These are phyloP conservation scores for Zaprionus ornatus DNA, from an alignment of 1,140 invertebrate species.

Conservation along the genomic window DNA sequence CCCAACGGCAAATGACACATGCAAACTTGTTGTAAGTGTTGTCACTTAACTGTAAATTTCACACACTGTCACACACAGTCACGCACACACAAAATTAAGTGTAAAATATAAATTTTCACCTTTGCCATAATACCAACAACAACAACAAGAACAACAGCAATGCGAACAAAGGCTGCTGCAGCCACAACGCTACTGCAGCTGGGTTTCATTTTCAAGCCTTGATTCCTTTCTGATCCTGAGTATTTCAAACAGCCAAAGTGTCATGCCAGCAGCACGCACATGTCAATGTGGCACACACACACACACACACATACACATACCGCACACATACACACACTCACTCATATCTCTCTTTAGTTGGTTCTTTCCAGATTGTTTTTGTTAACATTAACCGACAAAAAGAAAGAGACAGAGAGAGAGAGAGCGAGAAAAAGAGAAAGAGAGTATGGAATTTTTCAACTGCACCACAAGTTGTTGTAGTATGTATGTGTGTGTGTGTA, in stretches of 20 bases:
- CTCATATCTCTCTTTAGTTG: slow-evolving; percentile 11
- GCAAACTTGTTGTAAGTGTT: slow-evolving; percentile 13
- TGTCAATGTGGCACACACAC: slow-evolving; percentile 21
- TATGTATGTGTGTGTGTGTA: slow-evolving; percentile 20
- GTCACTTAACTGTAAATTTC: slow-evolving; percentile 33
- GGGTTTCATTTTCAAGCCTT: slow-evolving; percentile 25
- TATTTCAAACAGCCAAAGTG: slow-evolving; percentile 47
- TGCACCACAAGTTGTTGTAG: slow-evolving; percentile 16
- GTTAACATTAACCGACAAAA: slow-evolving; percentile 30
- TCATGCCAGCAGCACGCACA: slow-evolving; percentile 42
- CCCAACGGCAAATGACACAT: not conserved
- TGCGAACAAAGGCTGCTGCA: slow-evolving; percentile 10
- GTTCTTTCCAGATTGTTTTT: slow-evolving; percentile 37
- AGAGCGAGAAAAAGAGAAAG: not conserved
- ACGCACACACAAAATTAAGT: slow-evolving; percentile 26
- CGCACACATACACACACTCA: not conserved
- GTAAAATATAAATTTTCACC: slow-evolving; percentile 33
- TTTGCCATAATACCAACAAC: not conserved
- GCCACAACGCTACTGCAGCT: not conserved
- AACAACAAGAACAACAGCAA: not conserved
- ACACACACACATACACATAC: slow-evolving; percentile 9
- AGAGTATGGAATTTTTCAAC: slow-evolving; percentile 11
- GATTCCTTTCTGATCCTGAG: slow-evolving; percentile 22
- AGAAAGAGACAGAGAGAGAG: slow-evolving; percentile 2
- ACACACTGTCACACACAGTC: slow-evolving; percentile 22